phyloP scores from a whole-genome alignment of 2,888 invertebrate species.

The Phorcus lineatus region DNA sequence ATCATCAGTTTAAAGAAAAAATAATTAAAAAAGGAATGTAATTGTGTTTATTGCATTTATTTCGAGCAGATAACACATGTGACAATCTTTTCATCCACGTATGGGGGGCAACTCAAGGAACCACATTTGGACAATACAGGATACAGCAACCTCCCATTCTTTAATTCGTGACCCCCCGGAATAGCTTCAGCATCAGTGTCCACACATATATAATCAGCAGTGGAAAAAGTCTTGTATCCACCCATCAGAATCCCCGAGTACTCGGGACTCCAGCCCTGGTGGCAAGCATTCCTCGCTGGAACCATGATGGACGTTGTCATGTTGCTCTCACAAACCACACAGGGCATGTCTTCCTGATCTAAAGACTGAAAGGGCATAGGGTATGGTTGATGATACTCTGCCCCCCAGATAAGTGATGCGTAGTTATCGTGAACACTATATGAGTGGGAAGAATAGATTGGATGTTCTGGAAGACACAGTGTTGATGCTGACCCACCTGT shows the following conservation, averaged over 20 bases:
- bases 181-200: not conserved
- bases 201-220: not conserved
- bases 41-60: not conserved
- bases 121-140: not conserved
- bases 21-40: too few relatives aligned
- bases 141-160: not conserved
- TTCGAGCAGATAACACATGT: conserved; percentile 5
- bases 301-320: not conserved
- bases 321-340: not conserved
- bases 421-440: too few relatives aligned
- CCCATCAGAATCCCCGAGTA: not conserved
- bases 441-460: too few relatives aligned
- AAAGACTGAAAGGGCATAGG: too few relatives aligned
- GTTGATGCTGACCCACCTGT: too few relatives aligned
- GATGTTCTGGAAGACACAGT: too few relatives aligned
- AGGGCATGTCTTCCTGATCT: conserved; percentile 3
- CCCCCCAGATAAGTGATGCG: too few relatives aligned
- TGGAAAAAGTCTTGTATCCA: not conserved
- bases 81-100: not conserved
- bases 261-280: not conserved
- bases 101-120: not conserved
- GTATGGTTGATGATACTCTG: too few relatives aligned
- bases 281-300: not conserved
- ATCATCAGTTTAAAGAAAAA: too few relatives aligned
- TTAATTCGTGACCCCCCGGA: not conserved